Evolutionary conservation across 2,113 vertebrate species (phyloP).

Genomic region (Phoenicopterus ruber): DNA sequence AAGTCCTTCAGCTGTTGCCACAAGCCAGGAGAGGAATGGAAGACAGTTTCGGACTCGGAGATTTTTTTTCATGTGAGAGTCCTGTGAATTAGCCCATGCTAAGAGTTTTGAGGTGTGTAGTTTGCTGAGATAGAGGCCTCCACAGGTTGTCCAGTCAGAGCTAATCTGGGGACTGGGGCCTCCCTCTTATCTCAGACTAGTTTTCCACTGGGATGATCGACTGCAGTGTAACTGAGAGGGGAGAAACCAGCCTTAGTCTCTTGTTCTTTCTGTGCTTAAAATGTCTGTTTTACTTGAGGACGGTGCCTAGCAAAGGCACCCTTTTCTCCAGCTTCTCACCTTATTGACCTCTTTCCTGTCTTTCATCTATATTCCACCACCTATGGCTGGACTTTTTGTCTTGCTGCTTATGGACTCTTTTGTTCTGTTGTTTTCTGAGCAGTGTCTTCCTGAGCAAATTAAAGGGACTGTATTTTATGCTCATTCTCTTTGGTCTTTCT

Average conservation of each 20-base stretch:
- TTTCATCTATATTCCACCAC: background rate
- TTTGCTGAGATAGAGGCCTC: background rate
- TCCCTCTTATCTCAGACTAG: background rate
- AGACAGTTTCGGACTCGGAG: background rate
- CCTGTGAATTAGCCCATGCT: background rate
- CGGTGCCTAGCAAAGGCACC: background rate
- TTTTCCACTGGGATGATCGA: background rate
- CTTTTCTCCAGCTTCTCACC: background rate
- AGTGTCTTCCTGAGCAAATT: background rate
- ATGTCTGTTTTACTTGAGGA: background rate
- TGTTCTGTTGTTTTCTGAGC: background rate
- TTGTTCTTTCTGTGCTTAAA: background rate
- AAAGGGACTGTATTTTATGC: background rate
- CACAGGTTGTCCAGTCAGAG: background rate
- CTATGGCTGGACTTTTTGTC: background rate
- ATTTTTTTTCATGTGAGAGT: background rate
- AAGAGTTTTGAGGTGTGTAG: background rate
- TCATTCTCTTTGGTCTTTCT: background rate
- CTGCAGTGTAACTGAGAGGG: background rate
- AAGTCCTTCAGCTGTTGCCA: background rate
- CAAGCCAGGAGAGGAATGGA: background rate
- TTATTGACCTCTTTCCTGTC: background rate
- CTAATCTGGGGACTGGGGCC: background rate
- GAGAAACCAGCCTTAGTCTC: background rate
- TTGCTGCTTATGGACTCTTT: background rate